Conservation (phyloP, 30 jellyfish, hydroid and myxozoan species). For the Aurelia sp. region DNA sequence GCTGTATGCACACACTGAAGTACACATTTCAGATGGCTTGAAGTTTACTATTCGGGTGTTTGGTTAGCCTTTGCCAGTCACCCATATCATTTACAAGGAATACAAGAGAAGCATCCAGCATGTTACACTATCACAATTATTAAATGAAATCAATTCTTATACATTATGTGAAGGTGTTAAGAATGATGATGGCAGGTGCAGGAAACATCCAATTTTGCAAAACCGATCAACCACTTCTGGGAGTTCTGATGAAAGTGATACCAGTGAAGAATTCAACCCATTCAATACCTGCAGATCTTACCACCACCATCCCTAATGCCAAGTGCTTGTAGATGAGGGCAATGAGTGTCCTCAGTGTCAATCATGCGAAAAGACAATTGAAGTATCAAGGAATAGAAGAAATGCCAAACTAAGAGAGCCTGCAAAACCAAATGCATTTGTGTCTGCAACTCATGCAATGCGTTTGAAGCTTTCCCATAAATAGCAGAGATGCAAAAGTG, state of each 20-base stretch:
- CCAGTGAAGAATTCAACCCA: not conserved
- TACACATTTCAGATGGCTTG: not conserved
- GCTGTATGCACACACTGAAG: not conserved
- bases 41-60: not conserved
- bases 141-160: too few relatives aligned
- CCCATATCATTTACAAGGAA: not conserved
- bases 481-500: conserved; percentile 27
- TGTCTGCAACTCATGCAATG: conserved; percentile 22
- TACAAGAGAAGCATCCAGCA: not conserved
- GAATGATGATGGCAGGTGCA: not conserved
- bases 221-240: not conserved
- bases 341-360: conserved; percentile 24
- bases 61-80: not conserved
- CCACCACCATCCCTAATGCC: not conserved
- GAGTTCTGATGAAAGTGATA: not conserved
- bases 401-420: conserved; percentile 1
- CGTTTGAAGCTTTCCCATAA: conserved; percentile 7
- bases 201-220: not conserved
- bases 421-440: conserved; percentile 20
- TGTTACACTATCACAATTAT: too few relatives aligned
- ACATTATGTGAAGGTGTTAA: too few relatives aligned
- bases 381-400: not conserved
- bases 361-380: conserved; percentile 8
- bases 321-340: not conserved
- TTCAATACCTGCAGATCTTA: not conserved